A percentile compares a stretch with the other conserved stretches of the same genome.
phyloP scores from a whole-genome alignment of 2,888 invertebrate genomes.

The Coelinius sp. region DNA sequence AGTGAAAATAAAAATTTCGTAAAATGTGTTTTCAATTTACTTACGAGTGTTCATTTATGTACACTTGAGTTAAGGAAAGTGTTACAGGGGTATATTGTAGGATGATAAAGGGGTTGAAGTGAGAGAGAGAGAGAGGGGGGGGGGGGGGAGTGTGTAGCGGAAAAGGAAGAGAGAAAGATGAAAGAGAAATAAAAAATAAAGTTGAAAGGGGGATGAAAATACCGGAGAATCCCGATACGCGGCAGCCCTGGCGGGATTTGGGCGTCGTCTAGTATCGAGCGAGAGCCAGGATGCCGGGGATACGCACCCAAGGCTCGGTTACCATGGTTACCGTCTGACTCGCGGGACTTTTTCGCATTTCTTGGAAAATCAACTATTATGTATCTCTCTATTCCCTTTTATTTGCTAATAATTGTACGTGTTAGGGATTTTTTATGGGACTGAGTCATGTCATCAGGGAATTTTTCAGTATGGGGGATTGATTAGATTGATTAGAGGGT shows the following conservation, averaged over 20 bases:
- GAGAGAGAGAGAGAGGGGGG: conserved; percentile 35
- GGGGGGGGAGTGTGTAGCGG: not conserved
- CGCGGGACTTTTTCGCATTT: conserved; percentile 59
- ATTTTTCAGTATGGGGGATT: not conserved
- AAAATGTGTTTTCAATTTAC: conserved; percentile 4
- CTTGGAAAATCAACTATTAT: conserved; percentile 4
- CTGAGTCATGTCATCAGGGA: not conserved
- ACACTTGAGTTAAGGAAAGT: not conserved
- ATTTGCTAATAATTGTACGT: not conserved
- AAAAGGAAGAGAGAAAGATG: not conserved
- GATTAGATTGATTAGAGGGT: not conserved
- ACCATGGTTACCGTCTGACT: conserved; percentile 69
- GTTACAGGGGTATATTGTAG: not conserved
- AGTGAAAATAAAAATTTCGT: not conserved
- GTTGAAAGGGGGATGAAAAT: conserved; percentile 30
- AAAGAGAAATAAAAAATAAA: no score
- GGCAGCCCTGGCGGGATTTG: conserved; percentile 59
- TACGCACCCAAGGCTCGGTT: conserved; percentile 59
- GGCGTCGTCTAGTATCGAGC: conserved; percentile 70
- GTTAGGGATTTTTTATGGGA: not conserved
- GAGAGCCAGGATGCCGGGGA: conserved; percentile 60
- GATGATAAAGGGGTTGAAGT: conserved; percentile 41
- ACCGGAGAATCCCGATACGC: conserved; percentile 23
- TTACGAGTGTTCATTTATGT: not conserved
- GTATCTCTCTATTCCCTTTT: not conserved